These are phyloP conservation scores for Drosophila neotestacea DNA, from an alignment of 2,888 invertebrate genomes.

Conservation along the genomic window DNA sequence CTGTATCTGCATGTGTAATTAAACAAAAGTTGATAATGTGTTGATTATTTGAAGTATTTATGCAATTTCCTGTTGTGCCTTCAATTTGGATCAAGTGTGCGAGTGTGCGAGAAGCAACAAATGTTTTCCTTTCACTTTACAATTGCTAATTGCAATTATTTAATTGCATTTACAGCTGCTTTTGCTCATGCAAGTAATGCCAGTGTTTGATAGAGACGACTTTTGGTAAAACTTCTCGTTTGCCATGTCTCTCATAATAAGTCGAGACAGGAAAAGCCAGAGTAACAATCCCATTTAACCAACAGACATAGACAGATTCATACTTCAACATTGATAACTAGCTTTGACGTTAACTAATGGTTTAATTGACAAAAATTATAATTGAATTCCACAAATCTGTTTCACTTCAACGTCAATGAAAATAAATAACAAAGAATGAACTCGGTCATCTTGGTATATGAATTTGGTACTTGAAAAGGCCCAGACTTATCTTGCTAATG, in stretches of 20 bases:
- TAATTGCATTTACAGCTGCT: slow-evolving; percentile 65
- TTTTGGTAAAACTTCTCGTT: background rate
- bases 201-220: background rate
- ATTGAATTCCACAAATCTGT: slow-evolving; percentile 28
- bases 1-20: slow-evolving; percentile 62
- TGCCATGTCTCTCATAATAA: slow-evolving; percentile 3
- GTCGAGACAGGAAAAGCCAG: slow-evolving; percentile 10
- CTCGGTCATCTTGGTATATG: too few relatives aligned
- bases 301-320: slow-evolving; percentile 8
- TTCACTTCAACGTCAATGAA: slow-evolving; percentile 14
- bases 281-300: slow-evolving; percentile 18
- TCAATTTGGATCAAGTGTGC: slow-evolving; percentile 1
- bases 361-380: slow-evolving; percentile 32
- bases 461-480: background rate
- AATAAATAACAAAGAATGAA: background rate
- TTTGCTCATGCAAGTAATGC: background rate
- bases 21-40: slow-evolving; percentile 75
- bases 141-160: slow-evolving; percentile 61
- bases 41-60: slow-evolving; percentile 74
- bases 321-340: slow-evolving; percentile 19
- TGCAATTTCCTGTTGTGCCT: slow-evolving; percentile 46
- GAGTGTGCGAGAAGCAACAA: slow-evolving; percentile 4
- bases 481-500: background rate
- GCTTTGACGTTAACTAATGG: slow-evolving; percentile 38
- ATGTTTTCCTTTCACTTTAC: slow-evolving; percentile 33